Base-by-base conservation (phyloP, 2,888 invertebrate genomes). In the Subacronicta megacephala region DNA sequence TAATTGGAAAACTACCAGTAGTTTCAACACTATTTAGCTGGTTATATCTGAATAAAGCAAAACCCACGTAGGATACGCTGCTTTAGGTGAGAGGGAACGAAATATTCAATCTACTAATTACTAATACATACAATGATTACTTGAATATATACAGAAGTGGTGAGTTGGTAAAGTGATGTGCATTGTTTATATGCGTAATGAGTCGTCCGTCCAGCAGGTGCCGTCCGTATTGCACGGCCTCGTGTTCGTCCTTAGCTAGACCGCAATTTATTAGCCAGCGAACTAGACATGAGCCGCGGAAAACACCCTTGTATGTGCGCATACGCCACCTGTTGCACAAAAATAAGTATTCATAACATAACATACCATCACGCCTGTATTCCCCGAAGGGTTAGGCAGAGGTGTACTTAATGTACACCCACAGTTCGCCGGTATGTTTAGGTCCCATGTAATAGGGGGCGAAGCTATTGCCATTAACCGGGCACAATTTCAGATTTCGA, bases 211-310 rank as follows among this genome's bases (percentile, higher is more conserved):
- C 96, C 17, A 99, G 95, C 42, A 99, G 95, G 82, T 97, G 97
- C 15, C 96, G 95, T 10, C 98, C 98, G 89, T 98, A 99, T 47
- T 95, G 95, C 7, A 96, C 95, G 1, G 98, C 99, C 78, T 98
- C 98, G 33, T 95, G 95, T 17, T 97, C 95, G 88, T 97, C 97
- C 66, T 95, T 94, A 0, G 97, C 97, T 37, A 99, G 91, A 0
- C 98, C 98, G 50, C 97, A 97, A 75, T 96, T 95, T 26, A 97
- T 90, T 33, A 99, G 93, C 99, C 99, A 99, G 84, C 97, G 96
- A 12, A 98, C 97, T 45, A 99, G 95, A 75, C 97, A 96, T 53
- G 95, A 95, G 9, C 99, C 99, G 69, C 97, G 96, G 87, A 99
- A 99, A 26, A 97, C 98, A 77, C 95, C 95, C 53, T 95, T 96